Conservation (phyloP, 1,140 invertebrate species). For the Belonocnema kinseyi region DNA sequence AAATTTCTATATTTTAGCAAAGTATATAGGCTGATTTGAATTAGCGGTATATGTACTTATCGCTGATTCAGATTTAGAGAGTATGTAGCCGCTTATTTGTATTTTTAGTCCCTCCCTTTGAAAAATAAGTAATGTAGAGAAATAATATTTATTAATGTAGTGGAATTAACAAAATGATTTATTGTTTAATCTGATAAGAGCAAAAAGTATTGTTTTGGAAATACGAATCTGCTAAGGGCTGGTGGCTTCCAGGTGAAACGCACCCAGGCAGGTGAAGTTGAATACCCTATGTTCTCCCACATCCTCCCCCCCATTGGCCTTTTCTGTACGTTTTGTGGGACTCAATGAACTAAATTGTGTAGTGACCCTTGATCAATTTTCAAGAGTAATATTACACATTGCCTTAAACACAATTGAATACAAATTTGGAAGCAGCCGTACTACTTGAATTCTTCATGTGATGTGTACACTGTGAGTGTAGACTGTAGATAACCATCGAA, state of each 20-base stretch:
- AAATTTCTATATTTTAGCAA: no score
- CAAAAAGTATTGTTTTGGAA: neutral
- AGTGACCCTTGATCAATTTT: neutral
- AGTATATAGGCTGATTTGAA: no score
- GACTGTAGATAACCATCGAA: neutral
- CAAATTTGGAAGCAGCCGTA: neutral
- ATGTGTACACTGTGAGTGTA: no score
- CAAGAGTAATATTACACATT: neutral
- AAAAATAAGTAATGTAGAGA: no score
- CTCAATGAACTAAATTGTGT: neutral
- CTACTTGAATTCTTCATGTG: neutral
- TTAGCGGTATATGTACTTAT: no score
- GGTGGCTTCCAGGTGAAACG: slow-evolving; percentile 23
- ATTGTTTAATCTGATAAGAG: neutral
- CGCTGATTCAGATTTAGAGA: no score
- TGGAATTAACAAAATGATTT: neutral
- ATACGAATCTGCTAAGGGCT: neutral
- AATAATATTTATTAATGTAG: no score
- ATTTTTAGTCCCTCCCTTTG: no score
- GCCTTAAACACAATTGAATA: neutral
- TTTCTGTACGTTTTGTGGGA: neutral
- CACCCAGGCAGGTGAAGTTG: neutral
- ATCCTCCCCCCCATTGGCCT: neutral
- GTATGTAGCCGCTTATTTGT: no score
- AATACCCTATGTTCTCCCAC: neutral